Evolutionary conservation across 2,113 vertebrate genomes (phyloP).

Genomic region (Ictalurus furcatus): DNA sequence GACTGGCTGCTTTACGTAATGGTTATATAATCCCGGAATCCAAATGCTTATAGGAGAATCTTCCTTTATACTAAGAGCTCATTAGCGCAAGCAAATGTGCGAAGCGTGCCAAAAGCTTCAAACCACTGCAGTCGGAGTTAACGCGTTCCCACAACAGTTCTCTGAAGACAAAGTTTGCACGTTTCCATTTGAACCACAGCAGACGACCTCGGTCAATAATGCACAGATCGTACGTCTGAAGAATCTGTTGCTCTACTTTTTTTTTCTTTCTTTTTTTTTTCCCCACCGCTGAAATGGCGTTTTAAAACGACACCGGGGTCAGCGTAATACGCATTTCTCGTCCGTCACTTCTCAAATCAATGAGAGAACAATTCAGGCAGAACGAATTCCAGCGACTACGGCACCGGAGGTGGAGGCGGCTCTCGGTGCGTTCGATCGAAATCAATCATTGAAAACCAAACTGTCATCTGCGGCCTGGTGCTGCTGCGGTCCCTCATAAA

Average conservation of each 20-base stretch:
- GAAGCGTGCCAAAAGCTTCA: not conserved
- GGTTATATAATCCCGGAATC: not conserved
- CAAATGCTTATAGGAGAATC: not conserved
- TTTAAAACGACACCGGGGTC: not conserved
- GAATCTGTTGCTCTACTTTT: not conserved
- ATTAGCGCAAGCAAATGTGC: not conserved
- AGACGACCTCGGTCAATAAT: not conserved
- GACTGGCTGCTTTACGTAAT: not conserved
- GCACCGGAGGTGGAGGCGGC: not conserved
- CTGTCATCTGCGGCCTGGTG: not conserved
- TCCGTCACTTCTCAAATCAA: not conserved
- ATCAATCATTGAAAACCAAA: conserved; percentile 18
- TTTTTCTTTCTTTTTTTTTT: not conserved
- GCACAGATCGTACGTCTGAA: too few species aligned
- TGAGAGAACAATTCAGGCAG: conserved; percentile 24
- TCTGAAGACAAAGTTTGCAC: not conserved
- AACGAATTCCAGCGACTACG: not conserved
- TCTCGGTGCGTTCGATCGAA: conserved; percentile 3
- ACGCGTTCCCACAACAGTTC: not conserved
- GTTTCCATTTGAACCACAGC: not conserved
- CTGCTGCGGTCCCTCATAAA: conserved; percentile 19
- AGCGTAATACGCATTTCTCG: not conserved
- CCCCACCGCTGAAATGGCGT: not conserved
- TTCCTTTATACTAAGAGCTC: not conserved
- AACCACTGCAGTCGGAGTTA: not conserved